Evolutionary conservation across 2,797 vertebrate genomes (phyloP).

Genomic region (Trematomus bernacchii): DNA sequence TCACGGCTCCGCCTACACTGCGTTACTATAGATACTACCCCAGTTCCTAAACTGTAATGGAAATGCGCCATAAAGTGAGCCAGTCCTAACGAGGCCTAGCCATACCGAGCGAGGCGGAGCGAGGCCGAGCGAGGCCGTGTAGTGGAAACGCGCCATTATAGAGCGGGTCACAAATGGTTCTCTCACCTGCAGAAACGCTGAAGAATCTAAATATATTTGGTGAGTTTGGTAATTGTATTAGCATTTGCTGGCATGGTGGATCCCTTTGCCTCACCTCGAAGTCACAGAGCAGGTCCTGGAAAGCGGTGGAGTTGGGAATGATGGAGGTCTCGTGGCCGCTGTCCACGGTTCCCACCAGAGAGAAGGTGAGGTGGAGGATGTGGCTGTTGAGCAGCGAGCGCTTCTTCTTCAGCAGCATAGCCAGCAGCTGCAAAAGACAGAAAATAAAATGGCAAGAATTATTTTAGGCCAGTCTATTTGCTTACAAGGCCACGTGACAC

Average conservation of each 20-base stretch:
- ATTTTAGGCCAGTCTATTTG: neutral
- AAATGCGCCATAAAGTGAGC: too few species aligned
- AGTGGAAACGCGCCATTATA: too few species aligned
- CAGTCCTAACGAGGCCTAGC: too few species aligned
- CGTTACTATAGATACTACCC: too few species aligned
- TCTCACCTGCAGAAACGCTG: neutral
- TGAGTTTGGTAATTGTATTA: neutral
- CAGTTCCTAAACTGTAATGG: too few species aligned
- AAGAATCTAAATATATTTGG: neutral
- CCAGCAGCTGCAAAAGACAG: constrained; percentile 87
- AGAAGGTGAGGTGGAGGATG: constrained; percentile 98
- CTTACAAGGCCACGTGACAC: neutral
- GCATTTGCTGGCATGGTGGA: neutral
- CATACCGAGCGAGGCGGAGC: too few species aligned
- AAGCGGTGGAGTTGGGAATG: constrained; percentile 97
- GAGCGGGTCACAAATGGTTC: too few species aligned
- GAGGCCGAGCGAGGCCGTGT: too few species aligned
- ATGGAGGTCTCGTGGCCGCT: constrained; percentile 98
- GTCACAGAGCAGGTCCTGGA: constrained; percentile 98
- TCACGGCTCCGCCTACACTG: too few species aligned
- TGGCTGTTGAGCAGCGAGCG: constrained; percentile 97
- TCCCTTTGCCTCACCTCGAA: constrained; percentile 88
- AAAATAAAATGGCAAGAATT: accelerated
- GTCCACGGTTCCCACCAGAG: constrained; percentile 97
- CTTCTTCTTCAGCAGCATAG: constrained; percentile 98